Base-by-base conservation (phyloP, 64 coral and sea anemone genomes). In the Porites australiensis region DNA sequence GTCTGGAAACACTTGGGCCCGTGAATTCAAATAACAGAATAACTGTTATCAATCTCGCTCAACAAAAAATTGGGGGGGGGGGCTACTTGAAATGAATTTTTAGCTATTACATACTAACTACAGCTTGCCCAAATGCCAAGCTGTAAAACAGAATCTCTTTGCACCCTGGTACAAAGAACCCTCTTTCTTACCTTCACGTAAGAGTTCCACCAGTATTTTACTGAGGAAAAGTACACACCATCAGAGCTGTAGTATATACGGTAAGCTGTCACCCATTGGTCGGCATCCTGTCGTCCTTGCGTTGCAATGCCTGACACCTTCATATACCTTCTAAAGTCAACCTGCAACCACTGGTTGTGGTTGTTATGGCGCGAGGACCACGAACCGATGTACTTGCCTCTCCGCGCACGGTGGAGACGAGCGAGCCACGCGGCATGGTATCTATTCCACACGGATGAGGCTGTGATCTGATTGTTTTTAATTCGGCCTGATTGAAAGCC, bases 401-500 rank as follows among this genome's bases (percentile, higher is more conserved):
- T 20, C 27, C 23, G 79, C 44, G 46, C 48, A 8, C 76, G 85
- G 61, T 97, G 88, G 45, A 75, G 75, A 50, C 95, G 90, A 19
- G 92, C 82, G 14, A 90, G 83, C 73, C 86, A 93, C 2, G 81
- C 15, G 18, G 93, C 90, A 18, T 91, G 65, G 45, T 86, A 45
- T 21, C 66, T 89, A 67, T 83, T 84, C 43, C 19, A 49, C 45
- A 68, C 44, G 9, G 95, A 94, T 2, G 95, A 94, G 54, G 95
- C 88, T 50, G 92, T 90, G 48, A 97, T 59, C n/a, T 70, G 88
- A 0, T 77, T 79, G 60, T 97, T 97, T 72, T 89, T 97, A 43
- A 97, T 64, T 11, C 84, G 75, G 6, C 95, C 95, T 13, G 72
- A 94, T 65, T 93, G 89, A 45, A 97, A 37, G 1, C 95, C 95